Base-by-base conservation (phyloP, 2,797 vertebrate genomes). In the Tachyglossus aculeatus region DNA sequence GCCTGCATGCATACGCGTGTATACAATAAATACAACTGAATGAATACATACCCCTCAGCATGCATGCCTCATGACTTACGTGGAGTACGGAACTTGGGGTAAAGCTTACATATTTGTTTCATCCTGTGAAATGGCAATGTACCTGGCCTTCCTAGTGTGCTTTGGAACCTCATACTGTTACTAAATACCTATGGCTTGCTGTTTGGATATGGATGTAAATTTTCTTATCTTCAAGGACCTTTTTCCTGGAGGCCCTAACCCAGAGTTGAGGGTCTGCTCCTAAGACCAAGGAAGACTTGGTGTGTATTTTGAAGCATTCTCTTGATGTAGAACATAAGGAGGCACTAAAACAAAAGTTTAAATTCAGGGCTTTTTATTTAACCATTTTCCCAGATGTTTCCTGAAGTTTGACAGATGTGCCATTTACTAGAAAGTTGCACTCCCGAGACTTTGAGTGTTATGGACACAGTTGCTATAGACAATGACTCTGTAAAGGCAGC, bases 341-440 rank as follows among this genome's bases (percentile, higher is more conserved):
- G 45, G 33, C 45, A 77, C 70, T 77, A 70, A 84, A 88, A 84
- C 82, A 61, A 86, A 67, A 84, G 68, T 71, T 75, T 81, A 68
- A 45, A 77, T 82, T 70, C 74, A 32, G 3, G 68, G 86, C 73
- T 77, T 81, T 78, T 77, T 67, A 34, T 86, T 88, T 81, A 88
- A 89, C 84, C 62, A 24, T 86, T 90, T 92, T 95, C 83, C 96
- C 97, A 98, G 97, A 96, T 98, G 96, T 97, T 97, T 97, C 95
- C 96, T 96, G 88, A 85, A 88, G 84, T 82, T 91, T 82, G 88
- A 91, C 89, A 92, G 86, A 91, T 86, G 89, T 67, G 66, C 77
- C 84, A 29, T 88, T 92, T 92, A 90, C 91, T 93, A 88, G 90
- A 92, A 90, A 91, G 93, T 87, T 83, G 74, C 1, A 37, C 89